A percentile compares a stretch with the other conserved stretches of the same genome.
Evolutionary conservation across 1,140 invertebrate species (phyloP).

Genomic region (Musca domestica): DNA sequence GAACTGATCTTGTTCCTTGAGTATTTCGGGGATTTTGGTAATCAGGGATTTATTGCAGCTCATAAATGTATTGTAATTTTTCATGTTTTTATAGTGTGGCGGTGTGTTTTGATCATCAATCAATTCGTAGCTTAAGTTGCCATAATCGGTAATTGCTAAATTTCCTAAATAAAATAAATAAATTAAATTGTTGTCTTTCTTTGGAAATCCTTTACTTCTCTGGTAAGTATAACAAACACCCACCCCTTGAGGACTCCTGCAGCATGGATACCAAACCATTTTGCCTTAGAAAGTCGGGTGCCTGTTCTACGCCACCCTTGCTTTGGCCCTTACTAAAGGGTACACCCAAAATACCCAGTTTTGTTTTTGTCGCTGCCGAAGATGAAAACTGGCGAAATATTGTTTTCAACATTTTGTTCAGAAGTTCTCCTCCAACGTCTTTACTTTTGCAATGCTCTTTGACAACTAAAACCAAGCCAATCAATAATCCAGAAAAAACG

Average conservation of each 20-base stretch:
- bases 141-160: slow-evolving; percentile 70
- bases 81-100: slow-evolving; percentile 49
- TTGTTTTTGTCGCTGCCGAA: neutral
- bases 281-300: slow-evolving; percentile 59
- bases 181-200: neutral
- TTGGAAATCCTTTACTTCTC: neutral
- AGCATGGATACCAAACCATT: slow-evolving; percentile 50
- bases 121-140: slow-evolving; percentile 61
- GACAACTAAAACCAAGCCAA: no score
- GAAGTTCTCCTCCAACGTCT: neutral
- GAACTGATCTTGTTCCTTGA: slow-evolving; percentile 64
- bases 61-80: slow-evolving; percentile 66
- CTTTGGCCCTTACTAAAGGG: slow-evolving; percentile 72
- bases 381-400: neutral
- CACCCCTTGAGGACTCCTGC: slow-evolving; percentile 25
- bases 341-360: slow-evolving; percentile 68
- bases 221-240: neutral
- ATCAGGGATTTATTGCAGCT: slow-evolving; percentile 65
- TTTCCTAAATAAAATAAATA: slow-evolving; percentile 49
- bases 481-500: no score
- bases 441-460: neutral
- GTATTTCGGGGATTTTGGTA: slow-evolving; percentile 61
- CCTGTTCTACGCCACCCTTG: slow-evolving; percentile 62
- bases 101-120: slow-evolving; percentile 44
- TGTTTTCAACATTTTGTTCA: neutral